Conservation (phyloP, 2,113 vertebrate genomes). For the Takifugu flavidus region DNA sequence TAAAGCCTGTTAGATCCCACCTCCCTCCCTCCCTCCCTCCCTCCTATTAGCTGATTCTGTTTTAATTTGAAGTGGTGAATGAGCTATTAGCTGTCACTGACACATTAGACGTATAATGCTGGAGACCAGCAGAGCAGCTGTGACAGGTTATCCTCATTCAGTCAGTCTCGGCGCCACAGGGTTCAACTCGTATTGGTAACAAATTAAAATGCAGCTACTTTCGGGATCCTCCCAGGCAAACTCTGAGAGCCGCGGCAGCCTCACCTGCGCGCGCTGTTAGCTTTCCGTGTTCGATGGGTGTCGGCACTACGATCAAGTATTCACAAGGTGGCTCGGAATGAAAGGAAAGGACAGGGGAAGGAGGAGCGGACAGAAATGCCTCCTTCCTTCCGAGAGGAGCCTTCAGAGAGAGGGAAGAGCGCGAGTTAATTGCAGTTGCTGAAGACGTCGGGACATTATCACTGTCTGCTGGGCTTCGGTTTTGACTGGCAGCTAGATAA, state of each 20-base stretch:
- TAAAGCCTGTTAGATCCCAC: slow-evolving; percentile 51
- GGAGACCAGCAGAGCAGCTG: slow-evolving; percentile 42
- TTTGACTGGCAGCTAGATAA: slow-evolving; percentile 54
- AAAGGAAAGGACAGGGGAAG: slow-evolving; percentile 3
- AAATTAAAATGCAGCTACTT: slow-evolving; percentile 44
- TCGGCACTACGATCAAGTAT: slow-evolving; percentile 37
- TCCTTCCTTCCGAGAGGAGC: slow-evolving; percentile 14
- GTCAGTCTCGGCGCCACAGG: slow-evolving; percentile 15
- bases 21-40: slow-evolving; percentile 30
- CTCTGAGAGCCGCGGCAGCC: slow-evolving; percentile 13
- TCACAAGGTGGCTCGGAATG: slow-evolving; percentile 30
- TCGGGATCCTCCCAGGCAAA: slow-evolving; percentile 22
- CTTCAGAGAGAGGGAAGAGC: slow-evolving; percentile 9
- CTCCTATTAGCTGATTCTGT: slow-evolving; percentile 59
- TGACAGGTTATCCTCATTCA: slow-evolving; percentile 50
- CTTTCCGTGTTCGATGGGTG: slow-evolving; percentile 11
- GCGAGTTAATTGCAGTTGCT: slow-evolving; percentile 59
- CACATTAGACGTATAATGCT: slow-evolving; percentile 38
- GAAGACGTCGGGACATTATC: slow-evolving; percentile 51
- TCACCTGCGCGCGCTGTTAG: slow-evolving; percentile 2
- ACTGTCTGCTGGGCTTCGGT: slow-evolving; percentile 41
- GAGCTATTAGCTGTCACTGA: slow-evolving; percentile 48
- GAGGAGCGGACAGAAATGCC: slow-evolving; percentile 11
- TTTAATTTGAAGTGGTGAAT: slow-evolving; percentile 59
- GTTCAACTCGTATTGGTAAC: neutral